A percentile compares a stretch with the other conserved stretches of the same genome.
Conservation (phyloP, 2,888 invertebrate genomes). For the Phyllotreta cruciferae region DNA sequence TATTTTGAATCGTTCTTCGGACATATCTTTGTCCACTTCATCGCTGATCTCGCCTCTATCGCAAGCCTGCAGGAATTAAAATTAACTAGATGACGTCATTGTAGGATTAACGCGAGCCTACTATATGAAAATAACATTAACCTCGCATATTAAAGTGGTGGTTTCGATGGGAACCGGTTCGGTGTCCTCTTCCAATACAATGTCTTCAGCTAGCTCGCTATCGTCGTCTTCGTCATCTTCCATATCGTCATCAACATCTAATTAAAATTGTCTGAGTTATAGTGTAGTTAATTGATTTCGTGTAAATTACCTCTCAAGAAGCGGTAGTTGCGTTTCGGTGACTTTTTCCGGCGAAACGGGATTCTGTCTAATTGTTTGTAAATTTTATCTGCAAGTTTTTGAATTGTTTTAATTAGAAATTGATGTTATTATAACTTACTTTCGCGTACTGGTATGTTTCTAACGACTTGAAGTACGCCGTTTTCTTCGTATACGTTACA, state of each 20-base stretch:
- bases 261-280: background rate
- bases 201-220: constrained; percentile 27
- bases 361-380: background rate
- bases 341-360: constrained; percentile 4
- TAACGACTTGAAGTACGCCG: constrained; percentile 36
- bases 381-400: background rate
- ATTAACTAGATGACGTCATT: no score
- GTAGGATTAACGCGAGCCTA: no score
- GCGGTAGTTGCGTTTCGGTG: background rate
- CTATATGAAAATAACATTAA: no score
- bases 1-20: constrained; percentile 23
- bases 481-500: constrained; percentile 40
- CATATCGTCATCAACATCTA: constrained; percentile 15
- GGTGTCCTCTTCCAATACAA: constrained; percentile 23
- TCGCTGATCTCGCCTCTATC: constrained; percentile 31
- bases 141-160: constrained; percentile 1
- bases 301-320: constrained; percentile 11
- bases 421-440: background rate
- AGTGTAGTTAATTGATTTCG: background rate
- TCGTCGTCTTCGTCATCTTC: constrained; percentile 29
- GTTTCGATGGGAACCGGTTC: constrained; percentile 1
- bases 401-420: background rate
- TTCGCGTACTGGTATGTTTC: constrained; percentile 9
- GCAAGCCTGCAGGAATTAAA: constrained; percentile 8
- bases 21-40: constrained; percentile 34